Conservation (phyloP, 1,140 invertebrate genomes). For the Pogonognathellus flavescens region DNA sequence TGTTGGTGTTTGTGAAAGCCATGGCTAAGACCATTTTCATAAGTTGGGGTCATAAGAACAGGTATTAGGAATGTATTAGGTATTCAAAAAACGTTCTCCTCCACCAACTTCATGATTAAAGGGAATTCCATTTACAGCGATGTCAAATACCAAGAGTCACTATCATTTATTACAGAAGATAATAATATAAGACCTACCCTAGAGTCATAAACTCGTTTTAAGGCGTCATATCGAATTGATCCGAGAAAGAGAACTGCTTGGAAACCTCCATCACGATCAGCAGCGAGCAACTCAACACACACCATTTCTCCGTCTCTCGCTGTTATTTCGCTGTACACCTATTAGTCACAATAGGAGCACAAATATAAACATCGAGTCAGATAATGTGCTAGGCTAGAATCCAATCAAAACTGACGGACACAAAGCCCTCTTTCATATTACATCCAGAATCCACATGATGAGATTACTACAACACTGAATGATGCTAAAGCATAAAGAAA, state of each 20-base stretch:
- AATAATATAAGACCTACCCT: conserved; percentile 78
- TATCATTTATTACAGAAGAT: background rate
- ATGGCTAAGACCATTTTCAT: too few relatives aligned
- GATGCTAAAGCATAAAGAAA: background rate
- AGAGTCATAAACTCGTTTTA: conserved; percentile 96
- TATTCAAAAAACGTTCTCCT: conserved; percentile 5
- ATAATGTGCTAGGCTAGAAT: background rate
- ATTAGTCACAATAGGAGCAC: conserved; percentile 44
- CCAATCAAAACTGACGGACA: background rate
- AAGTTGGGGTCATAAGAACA: too few relatives aligned
- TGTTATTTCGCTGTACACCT: conserved; percentile 94
- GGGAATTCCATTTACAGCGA: background rate
- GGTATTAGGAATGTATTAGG: background rate
- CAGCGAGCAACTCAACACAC: conserved; percentile 95
- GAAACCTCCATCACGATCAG: conserved; percentile 84
- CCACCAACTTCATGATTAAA: conserved; percentile 6
- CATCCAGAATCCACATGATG: background rate
- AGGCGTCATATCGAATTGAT: conserved; percentile 95
- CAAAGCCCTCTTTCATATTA: background rate
- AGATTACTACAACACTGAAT: too few relatives aligned
- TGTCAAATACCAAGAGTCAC: background rate
- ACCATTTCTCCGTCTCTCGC: conserved; percentile 98
- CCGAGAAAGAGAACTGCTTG: conserved; percentile 96
- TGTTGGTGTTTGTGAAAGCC: too few relatives aligned
- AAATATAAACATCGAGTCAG: background rate